Base-by-base conservation (phyloP, 2,888 invertebrate genomes). In the Phorcus lineatus region DNA sequence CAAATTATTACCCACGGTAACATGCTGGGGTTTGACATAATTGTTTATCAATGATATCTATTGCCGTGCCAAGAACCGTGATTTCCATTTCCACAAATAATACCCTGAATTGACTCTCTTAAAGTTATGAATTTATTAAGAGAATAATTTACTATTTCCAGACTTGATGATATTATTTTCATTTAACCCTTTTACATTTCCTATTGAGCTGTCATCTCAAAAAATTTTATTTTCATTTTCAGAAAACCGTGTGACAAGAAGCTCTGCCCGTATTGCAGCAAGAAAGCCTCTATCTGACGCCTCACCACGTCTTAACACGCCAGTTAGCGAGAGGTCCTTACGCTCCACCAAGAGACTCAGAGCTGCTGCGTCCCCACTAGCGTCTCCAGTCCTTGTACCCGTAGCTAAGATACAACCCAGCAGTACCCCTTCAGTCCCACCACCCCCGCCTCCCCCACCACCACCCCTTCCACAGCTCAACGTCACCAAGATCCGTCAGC, bases 391-490 rank as follows among this genome's bases (percentile, higher is more conserved):
- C n/a, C 22, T n/a, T 2, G 31, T 76, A 7, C 76, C 76, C 28
- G 76, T 76, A 19, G 76, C 76, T 11, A 76, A 76, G 31, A 54
- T 76, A 16, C 22, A 54, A 2, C 76, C 76, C 24, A 54, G 19
- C 9, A 24, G 24, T 22, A 17, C 76, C 17, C 66, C 17, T 19
- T 57, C 80, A 11, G 62, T 82, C n/a, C 80, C 81, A 0, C 80
- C 86, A 16, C 86, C 87, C 2, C 85, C 87, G 9, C 89, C 86
- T 4, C 86, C 87, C 9, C 87, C 87, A 2, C 86, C 88, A 24
- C 85, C 85, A 19, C 82, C 86, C 6, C 84, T 82, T 19, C 77
- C 62, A n/a, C 57, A 75, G 22, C 31, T 77, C 47, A 62, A 17
- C n/a, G 28, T 62, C 24, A 28, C 28, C 62, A 28, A 28, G 24